phyloP scores from a whole-genome alignment of 2,797 vertebrate genomes.

The Mus caroli region DNA sequence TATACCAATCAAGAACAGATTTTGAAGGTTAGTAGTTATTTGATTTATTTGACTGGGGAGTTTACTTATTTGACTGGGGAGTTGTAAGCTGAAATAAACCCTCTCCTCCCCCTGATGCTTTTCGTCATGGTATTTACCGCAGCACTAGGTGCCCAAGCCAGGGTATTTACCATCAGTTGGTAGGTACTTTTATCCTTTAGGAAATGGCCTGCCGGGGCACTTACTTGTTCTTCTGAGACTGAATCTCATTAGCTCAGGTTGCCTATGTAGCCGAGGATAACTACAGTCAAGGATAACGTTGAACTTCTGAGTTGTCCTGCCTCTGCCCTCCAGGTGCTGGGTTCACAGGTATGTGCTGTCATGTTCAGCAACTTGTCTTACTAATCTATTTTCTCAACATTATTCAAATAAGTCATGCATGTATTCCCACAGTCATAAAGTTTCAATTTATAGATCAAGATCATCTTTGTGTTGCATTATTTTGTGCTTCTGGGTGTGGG shows the following conservation, averaged over 20 bases:
- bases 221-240: not conserved
- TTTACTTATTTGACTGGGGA: not conserved
- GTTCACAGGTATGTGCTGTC: not conserved
- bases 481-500: not conserved
- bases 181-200: not conserved
- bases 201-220: not conserved
- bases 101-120: not conserved
- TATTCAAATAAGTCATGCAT: not conserved
- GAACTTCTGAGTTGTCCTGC: not conserved
- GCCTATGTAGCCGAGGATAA: not conserved
- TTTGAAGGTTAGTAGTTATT: conserved; percentile 17
- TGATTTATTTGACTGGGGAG: not conserved
- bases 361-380: not conserved
- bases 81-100: not conserved
- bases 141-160: not conserved
- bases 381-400: conserved; percentile 1
- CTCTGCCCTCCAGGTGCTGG: not conserved
- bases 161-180: not conserved
- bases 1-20: not conserved
- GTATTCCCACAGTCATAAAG: not conserved
- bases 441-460: not conserved
- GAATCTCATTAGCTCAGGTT: not conserved
- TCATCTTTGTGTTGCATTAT: not conserved
- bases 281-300: not conserved
- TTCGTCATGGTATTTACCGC: not conserved